Evolutionary conservation across 2,888 invertebrate genomes (phyloP), one percentile per base, ranked within the genome.

Genomic region (Brenthis ino): DNA sequence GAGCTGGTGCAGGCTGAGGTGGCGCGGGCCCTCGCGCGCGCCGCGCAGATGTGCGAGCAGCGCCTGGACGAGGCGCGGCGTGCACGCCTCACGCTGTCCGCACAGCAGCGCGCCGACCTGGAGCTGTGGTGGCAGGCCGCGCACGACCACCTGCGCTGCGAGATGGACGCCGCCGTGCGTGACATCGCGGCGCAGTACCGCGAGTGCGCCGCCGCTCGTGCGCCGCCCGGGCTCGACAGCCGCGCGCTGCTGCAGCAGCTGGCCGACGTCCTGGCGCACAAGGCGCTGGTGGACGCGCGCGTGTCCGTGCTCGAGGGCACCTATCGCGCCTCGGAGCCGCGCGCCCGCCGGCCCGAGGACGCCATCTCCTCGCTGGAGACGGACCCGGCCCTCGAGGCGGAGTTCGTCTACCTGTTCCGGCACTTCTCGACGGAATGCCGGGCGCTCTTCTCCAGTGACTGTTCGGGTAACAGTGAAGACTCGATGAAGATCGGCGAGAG

Each of bases 1-100:
- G 96, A 96, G 83, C 89, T 97, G 43, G 95, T 96, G 43, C 96
- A 96, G 80, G 95, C 96, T 0, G 96, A 96, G 87, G 96, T 96
- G 71, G 94, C 95, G 20, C 95, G 96, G 70, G 95, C 96, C 6
- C 93, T 96, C 80, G 92, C 94, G 78, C 93, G 95, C 54, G 96
- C 95, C 68, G 96, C 96, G 6, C 95, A 95, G 79, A 89, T 94
- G 5, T 96, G 96, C 82, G 96, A 96, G 78, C 90, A 88, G 50
- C 93, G 94, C 54, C 88, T 95, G n/a, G 93, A 93, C 56, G 86
- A 84, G 6, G 93, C 94, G 72, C 91, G 94, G 37, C 83, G 86
- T 72, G 92, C 93, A 61, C 94, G 94, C 66, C 94, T 95, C 78
- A 94, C 95, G 72, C 93, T 95, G 28, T 94, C 94, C n/a, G 94